phyloP scores from a whole-genome alignment of 2,888 invertebrate genomes.

The Spisula subtruncata region DNA sequence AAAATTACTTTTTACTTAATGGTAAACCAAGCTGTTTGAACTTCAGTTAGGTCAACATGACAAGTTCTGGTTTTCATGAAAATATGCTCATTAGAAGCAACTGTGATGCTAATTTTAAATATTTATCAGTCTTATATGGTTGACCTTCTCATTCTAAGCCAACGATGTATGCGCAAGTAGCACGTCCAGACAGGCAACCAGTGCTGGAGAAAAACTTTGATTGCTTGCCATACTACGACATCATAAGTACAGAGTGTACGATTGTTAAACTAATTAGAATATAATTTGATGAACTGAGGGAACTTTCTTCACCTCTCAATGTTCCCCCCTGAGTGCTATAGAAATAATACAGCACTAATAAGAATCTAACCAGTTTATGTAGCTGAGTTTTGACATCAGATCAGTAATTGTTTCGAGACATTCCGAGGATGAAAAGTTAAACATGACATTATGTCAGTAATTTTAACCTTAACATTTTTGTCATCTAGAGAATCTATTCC shows the following conservation, averaged over 20 bases:
- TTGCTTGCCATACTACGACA: background rate
- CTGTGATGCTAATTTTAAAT: too few relatives aligned
- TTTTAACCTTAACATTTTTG: conserved; percentile 3
- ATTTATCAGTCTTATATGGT: too few relatives aligned
- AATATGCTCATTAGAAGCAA: too few relatives aligned
- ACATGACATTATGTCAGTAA: conserved; percentile 21
- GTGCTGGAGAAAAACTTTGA: background rate
- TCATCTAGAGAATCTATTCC: conserved; percentile 5
- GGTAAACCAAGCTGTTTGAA: too few relatives aligned
- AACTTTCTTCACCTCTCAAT: background rate
- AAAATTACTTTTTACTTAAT: too few relatives aligned
- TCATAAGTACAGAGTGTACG: background rate
- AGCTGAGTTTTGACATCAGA: background rate
- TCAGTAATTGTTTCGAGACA: background rate
- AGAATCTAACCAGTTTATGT: background rate
- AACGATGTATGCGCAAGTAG: too few relatives aligned
- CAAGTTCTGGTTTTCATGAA: too few relatives aligned
- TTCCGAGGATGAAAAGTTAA: background rate
- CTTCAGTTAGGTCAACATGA: too few relatives aligned
- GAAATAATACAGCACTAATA: conserved; percentile 1
- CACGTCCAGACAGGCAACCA: too few relatives aligned
- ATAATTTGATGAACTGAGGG: background rate
- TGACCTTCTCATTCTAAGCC: too few relatives aligned
- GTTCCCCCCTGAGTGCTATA: conserved; percentile 11
- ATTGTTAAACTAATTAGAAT: background rate